Evolutionary conservation across 2,113 vertebrate genomes (phyloP), one percentile per base, ranked within the genome.

Genomic region (Chaetorhynchus papuensis): DNA sequence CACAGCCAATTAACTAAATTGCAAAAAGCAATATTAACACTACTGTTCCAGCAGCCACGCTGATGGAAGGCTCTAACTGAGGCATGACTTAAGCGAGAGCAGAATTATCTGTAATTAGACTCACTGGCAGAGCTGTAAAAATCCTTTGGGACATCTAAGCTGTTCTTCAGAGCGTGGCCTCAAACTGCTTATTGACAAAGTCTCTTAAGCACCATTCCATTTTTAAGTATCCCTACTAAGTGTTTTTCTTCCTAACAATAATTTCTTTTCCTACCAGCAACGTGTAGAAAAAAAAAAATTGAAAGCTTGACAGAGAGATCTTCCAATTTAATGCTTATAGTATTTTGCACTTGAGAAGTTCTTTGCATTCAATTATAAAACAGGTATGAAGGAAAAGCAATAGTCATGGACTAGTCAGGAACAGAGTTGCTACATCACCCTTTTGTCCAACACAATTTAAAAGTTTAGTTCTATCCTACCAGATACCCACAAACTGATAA

Each of bases 61-160:
- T 47, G 89, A 92, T 83, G 27, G 30, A 87, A 77, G 89, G 52
- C 60, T 82, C 52, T 56, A 87, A 78, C 54, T 50, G 74, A 96
- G 75, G 78, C 81, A 91, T 64, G 90, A 96, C 84, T 93, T 78
- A 27, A 96, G 72, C 7, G 0, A 77, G 50, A 77, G 56, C 70
- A 74, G 69, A 54, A 95, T 94, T 87, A 97, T 54, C 89, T 94
- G 94, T 93, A 94, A 95, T 95, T 94, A 97, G 92, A 94, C 80
- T 91, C 92, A 82, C 65, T 92, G 64, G 49, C 86, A 93, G 78
- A 89, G 89, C 80, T 83, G 60, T 68, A 93, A 93, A 86, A 93
- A 90, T 87, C 96, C 94, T 93, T 35, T 56, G 89, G 72, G 94
- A 87, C 77, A 81, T 35, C 33, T 90, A 92, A 94, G 94, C 91